A percentile compares a stretch with the other conserved stretches of the same genome.
Evolutionary conservation across 1,140 invertebrate genomes (phyloP).

Genomic region (Eriocheir sinensis): DNA sequence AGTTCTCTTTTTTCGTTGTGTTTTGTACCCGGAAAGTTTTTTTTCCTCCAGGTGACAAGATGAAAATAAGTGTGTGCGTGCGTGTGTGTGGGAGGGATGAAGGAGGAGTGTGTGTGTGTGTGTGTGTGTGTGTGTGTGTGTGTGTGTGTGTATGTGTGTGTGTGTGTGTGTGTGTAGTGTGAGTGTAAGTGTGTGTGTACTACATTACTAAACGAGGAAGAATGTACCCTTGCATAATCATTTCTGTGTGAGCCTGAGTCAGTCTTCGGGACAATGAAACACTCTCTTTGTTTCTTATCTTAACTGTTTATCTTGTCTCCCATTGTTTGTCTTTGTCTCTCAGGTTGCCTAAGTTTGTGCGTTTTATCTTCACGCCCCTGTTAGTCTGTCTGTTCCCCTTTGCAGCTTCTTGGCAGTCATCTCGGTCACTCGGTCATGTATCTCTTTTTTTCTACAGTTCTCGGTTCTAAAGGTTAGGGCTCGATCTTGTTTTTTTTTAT

Average conservation of each 20-base stretch:
- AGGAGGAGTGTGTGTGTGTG: slow-evolving; percentile 27
- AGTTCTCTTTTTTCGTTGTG: neutral
- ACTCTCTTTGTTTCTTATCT: neutral
- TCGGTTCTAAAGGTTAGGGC: no score
- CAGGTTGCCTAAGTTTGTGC: no score
- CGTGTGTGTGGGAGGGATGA: neutral
- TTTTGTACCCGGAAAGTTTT: neutral
- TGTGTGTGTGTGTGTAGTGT: slow-evolving; percentile 37
- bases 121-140: slow-evolving; percentile 20
- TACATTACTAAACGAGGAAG: no score
- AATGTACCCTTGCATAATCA: no score
- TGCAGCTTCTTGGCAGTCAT: no score
- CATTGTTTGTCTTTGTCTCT: neutral
- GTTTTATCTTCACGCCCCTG: no score
- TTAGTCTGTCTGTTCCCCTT: no score
- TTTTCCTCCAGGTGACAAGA: neutral
- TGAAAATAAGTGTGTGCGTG: neutral
- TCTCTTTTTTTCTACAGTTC: no score
- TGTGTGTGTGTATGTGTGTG: slow-evolving; percentile 27
- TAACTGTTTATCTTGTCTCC: neutral
- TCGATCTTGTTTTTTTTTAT: no score
- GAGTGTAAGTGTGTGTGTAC: no score
- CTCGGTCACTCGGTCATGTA: no score
- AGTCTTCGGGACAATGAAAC: no score
- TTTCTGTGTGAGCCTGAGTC: neutral